Evolutionary conservation across 2,797 vertebrate species (phyloP).

Genomic region (Podargus strigoides): DNA sequence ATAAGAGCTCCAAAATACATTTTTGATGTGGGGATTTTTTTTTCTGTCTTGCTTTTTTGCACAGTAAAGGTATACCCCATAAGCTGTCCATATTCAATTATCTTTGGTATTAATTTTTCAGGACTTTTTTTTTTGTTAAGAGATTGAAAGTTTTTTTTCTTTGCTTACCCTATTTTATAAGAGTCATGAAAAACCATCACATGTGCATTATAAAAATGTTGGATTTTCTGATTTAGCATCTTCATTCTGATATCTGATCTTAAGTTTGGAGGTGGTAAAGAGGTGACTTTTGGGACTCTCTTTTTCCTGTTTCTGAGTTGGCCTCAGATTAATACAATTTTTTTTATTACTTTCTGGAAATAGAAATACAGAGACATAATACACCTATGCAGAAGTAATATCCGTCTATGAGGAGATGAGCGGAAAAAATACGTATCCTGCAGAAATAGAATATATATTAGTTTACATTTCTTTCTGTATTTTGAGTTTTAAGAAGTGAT

Average conservation of each 20-base stretch:
- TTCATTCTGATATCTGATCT: neutral
- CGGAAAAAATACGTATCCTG: neutral
- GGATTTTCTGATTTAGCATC: neutral
- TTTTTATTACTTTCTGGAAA: conserved; percentile 39
- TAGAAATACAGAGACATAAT: conserved; percentile 5
- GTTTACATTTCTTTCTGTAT: conserved; percentile 5
- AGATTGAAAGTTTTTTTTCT: neutral
- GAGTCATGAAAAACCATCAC: neutral
- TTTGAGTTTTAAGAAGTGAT: conserved; percentile 4
- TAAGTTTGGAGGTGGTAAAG: neutral
- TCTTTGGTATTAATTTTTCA: neutral
- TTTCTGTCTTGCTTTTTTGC: neutral
- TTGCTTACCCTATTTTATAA: neutral
- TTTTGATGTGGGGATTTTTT: neutral
- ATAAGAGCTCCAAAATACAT: neutral
- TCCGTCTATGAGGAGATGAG: neutral
- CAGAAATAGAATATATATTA: conserved; percentile 41
- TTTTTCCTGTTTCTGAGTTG: neutral
- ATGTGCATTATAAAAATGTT: neutral
- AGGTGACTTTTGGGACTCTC: neutral
- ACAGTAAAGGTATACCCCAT: neutral
- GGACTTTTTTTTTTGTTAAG: neutral
- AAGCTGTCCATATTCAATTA: neutral
- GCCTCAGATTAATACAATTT: neutral
- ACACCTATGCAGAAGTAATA: conserved; percentile 16